Conservation (phyloP, 2,113 vertebrate species). For the Erinaceus europaeus region DNA sequence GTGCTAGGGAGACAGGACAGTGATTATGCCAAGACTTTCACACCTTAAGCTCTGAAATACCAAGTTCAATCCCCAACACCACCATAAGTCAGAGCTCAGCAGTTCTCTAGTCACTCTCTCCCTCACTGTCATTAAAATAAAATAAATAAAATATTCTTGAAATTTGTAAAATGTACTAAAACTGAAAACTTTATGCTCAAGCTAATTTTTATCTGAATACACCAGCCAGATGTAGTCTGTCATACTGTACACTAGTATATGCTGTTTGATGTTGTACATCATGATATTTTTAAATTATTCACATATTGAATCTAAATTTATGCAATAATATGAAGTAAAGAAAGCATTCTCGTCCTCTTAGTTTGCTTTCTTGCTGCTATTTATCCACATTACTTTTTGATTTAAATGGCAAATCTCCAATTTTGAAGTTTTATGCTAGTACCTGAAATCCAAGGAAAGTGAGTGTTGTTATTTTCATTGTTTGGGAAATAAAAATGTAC, state of each 20-base stretch:
- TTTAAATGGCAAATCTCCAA: constrained; percentile 84
- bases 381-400: constrained; percentile 81
- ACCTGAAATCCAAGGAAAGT: constrained; percentile 82
- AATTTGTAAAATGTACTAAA: constrained; percentile 70
- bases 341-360: constrained; percentile 68
- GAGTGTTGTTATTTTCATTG: constrained; percentile 88
- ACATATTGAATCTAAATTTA: constrained; percentile 83
- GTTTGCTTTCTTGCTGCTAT: constrained; percentile 78
- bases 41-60: too few species aligned
- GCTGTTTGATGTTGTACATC: constrained; percentile 82
- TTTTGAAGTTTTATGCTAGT: constrained; percentile 83
- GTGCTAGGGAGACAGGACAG: too few species aligned
- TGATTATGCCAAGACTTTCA: too few species aligned
- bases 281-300: constrained; percentile 83
- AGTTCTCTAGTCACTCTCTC: too few species aligned
- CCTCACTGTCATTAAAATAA: too few species aligned
- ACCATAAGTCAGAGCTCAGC: too few species aligned
- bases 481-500: constrained; percentile 90
- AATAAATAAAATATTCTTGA: too few species aligned
- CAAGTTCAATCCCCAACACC: too few species aligned
- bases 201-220: constrained; percentile 74
- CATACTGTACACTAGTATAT: constrained; percentile 77
- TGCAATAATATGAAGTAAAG: constrained; percentile 79
- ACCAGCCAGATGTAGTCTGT: constrained; percentile 75
- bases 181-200: constrained; percentile 57